phyloP scores from a whole-genome alignment of 2,113 vertebrate species.

The Lophius piscatorius region DNA sequence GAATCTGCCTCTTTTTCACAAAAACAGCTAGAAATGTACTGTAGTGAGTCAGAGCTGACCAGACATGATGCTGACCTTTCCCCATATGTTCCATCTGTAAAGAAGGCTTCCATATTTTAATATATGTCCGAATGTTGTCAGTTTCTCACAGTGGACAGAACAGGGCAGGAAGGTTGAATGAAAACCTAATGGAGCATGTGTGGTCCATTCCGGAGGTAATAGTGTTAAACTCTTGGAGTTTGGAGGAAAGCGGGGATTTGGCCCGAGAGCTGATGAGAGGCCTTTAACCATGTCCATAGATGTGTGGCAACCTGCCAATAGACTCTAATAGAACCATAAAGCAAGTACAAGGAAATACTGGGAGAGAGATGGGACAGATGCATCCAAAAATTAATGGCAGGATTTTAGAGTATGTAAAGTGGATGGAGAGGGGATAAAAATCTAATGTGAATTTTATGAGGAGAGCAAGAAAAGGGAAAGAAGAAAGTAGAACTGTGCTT shows the following conservation, averaged over 20 bases:
- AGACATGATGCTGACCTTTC: not conserved
- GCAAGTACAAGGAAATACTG: constrained; percentile 72
- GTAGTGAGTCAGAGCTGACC: not conserved
- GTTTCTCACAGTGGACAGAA: constrained; percentile 16
- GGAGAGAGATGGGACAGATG: constrained; percentile 32
- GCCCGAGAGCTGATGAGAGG: constrained; percentile 30
- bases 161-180: constrained; percentile 27
- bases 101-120: constrained; percentile 6
- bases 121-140: constrained; percentile 34
- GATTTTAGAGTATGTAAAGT: constrained; percentile 27
- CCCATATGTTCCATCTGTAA: constrained; percentile 4
- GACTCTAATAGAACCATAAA: constrained; percentile 70
- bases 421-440: constrained; percentile 13
- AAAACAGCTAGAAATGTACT: not conserved
- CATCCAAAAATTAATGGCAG: constrained; percentile 26
- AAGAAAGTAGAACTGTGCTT: constrained; percentile 61
- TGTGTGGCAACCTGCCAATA: constrained; percentile 59
- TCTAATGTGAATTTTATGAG: constrained; percentile 38
- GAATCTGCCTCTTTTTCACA: too few species aligned
- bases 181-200: constrained; percentile 56
- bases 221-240: constrained; percentile 65
- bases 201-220: constrained; percentile 63
- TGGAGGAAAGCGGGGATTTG: constrained; percentile 43
- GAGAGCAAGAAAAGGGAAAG: constrained; percentile 42
- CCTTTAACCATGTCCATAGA: constrained; percentile 56